Base-by-base conservation (phyloP, 2,113 vertebrate genomes). In the Eubucco bourcierii region DNA sequence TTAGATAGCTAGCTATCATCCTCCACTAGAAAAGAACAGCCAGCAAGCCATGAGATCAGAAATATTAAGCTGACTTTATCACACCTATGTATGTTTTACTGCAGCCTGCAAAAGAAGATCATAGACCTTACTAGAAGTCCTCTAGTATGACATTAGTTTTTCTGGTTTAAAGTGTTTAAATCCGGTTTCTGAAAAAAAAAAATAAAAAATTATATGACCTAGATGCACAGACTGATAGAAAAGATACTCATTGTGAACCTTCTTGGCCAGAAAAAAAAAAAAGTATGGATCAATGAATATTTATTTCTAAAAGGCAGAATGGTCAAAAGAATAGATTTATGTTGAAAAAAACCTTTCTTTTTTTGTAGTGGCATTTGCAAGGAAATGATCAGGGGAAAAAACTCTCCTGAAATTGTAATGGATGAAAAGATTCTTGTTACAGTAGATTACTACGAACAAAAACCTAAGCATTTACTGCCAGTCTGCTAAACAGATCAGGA, bases 1-100 rank as follows among this genome's bases (percentile, higher is more conserved):
- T 98, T 98, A 98, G 98, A 98, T 98, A 98, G 97, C 98, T 97
- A 94, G 96, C 97, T 93, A 94, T 95, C 93, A 90, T 80, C 85
- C 63, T 41, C 81, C 70, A 65, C 0, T 4, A 80, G 58, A 91
- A 90, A 95, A 86, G 83, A 93, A 84, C 80, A 96, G 86, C 90
- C 73, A 87, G 89, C 67, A 88, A 94, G 84, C 95, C 88, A 80
- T 58, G 87, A 94, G 84, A 96, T 90, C 90, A 71, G 85, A 68
- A 87, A 94, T 94, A 94, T 90, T 94, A 92, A 73, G 39, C 37
- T 86, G 92, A 94, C 80, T 91, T 94, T 96, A 93, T 95, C 84
- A 63, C 55, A 52, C 1, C 0, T 80, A 87, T 79, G 39, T 81
- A 39, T 65, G 17, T 76, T 88, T 92, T 92, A 68, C 66, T 88